Conservation (phyloP, 2,113 vertebrate genomes). For the Petromus typicus region DNA sequence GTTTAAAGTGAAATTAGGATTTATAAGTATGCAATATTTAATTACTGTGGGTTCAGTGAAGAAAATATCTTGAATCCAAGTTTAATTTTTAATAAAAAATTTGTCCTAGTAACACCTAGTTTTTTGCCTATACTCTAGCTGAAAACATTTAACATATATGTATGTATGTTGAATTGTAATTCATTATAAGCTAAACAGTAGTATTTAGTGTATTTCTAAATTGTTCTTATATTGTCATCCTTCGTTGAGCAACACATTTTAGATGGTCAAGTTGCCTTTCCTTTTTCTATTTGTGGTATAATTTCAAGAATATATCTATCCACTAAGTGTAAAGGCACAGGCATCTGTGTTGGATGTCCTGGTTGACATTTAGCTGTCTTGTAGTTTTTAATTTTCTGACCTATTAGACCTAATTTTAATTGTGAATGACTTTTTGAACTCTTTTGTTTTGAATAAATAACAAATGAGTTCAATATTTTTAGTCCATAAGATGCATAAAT, state of each 20-base stretch:
- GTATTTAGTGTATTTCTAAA: not conserved
- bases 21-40: not conserved
- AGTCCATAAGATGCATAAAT: not conserved
- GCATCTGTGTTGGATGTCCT: not conserved
- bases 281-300: not conserved
- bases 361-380: not conserved
- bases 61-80: too few relatives aligned
- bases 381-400: not conserved
- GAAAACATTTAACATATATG: not conserved
- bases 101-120: not conserved
- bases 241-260: not conserved
- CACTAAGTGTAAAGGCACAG: not conserved
- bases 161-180: too few relatives aligned
- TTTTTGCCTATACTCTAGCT: not conserved
- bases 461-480: not conserved
- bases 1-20: not conserved
- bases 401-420: not conserved
- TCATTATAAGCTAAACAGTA: not conserved
- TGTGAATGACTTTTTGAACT: not conserved
- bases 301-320: not conserved
- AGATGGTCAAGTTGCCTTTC: not conserved
- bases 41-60: not conserved
- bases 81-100: not conserved
- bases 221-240: not conserved
- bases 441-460: not conserved